These are phyloP conservation scores for Verasper variegatus DNA, from an alignment of 2,113 vertebrate species.

Conservation along the genomic window DNA sequence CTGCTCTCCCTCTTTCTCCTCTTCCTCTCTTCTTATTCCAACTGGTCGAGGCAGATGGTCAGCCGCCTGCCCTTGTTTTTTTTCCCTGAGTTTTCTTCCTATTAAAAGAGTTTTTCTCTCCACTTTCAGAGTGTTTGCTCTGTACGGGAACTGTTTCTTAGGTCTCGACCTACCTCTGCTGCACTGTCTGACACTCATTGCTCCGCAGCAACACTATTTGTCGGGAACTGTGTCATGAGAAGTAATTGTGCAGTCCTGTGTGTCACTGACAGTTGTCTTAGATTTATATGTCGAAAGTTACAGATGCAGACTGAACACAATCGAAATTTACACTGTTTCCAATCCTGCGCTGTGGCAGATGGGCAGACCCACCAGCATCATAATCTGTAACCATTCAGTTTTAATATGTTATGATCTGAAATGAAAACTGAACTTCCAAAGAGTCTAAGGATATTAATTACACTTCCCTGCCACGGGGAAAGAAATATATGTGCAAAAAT, in stretches of 20 bases:
- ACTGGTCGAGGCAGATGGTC: background rate
- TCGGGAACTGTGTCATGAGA: background rate
- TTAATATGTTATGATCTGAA: slow-evolving; percentile 64
- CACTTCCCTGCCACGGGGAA: slow-evolving; percentile 18
- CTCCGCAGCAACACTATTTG: slow-evolving; percentile 3
- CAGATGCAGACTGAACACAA: slow-evolving; percentile 6
- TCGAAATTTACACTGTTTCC: slow-evolving; percentile 35
- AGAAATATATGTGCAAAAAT: background rate
- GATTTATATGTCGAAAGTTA: slow-evolving; percentile 15
- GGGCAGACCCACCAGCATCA: slow-evolving; percentile 26
- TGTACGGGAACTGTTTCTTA: background rate
- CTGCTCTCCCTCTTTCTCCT: background rate
- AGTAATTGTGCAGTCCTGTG: background rate
- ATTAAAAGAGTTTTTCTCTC: background rate
- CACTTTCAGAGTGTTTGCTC: background rate
- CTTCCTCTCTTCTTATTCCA: background rate
- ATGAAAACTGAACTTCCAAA: slow-evolving; percentile 50
- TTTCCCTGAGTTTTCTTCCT: background rate
- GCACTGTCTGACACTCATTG: slow-evolving; percentile 7
- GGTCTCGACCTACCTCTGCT: slow-evolving; percentile 1
- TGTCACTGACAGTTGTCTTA: slow-evolving; percentile 6
- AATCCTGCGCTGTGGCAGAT: background rate
- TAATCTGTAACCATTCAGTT: slow-evolving; percentile 27
- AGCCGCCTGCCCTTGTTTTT: background rate
- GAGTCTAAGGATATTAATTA: slow-evolving; percentile 34